Conservation (phyloP, 2,888 invertebrate genomes). For the Clostera curtula region DNA sequence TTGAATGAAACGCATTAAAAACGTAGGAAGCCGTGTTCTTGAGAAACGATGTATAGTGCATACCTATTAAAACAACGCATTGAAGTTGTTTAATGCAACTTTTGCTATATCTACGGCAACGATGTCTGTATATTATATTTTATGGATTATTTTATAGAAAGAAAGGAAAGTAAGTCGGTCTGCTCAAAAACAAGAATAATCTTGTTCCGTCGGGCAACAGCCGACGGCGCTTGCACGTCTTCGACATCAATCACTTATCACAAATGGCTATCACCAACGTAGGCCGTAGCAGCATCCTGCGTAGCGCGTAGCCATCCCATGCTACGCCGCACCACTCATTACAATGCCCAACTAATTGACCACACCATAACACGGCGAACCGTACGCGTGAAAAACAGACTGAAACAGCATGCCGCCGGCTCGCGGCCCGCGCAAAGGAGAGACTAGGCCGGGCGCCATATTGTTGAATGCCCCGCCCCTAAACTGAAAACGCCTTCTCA, state of each 20-base stretch:
- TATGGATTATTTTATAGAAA: too few species aligned
- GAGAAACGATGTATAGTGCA: too few species aligned
- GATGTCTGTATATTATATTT: too few species aligned
- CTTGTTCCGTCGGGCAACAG: constrained; percentile 28
- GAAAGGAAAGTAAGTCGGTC: too few species aligned
- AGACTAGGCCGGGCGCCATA: constrained; percentile 57
- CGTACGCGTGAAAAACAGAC: constrained; percentile 43
- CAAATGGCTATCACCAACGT: constrained; percentile 5
- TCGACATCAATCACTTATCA: too few species aligned
- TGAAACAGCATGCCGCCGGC: constrained; percentile 39
- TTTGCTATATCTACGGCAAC: too few species aligned
- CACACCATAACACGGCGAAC: constrained; percentile 41
- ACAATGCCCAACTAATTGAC: constrained; percentile 42
- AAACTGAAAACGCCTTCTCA: constrained; percentile 27
- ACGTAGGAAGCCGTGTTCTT: too few species aligned
- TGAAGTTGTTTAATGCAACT: too few species aligned
- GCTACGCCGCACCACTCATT: constrained; percentile 33
- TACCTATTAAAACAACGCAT: too few species aligned
- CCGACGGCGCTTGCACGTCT: constrained; percentile 29
- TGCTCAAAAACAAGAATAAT: constrained; percentile 3
- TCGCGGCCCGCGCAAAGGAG: constrained; percentile 34
- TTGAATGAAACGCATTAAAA: too few species aligned
- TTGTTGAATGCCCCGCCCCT: constrained; percentile 59
- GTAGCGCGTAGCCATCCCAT: constrained; percentile 26
- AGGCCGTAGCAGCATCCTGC: constrained; percentile 15